Conservation (phyloP, 92 coral and sea anemone species). For the Heteractis magnifica region DNA sequence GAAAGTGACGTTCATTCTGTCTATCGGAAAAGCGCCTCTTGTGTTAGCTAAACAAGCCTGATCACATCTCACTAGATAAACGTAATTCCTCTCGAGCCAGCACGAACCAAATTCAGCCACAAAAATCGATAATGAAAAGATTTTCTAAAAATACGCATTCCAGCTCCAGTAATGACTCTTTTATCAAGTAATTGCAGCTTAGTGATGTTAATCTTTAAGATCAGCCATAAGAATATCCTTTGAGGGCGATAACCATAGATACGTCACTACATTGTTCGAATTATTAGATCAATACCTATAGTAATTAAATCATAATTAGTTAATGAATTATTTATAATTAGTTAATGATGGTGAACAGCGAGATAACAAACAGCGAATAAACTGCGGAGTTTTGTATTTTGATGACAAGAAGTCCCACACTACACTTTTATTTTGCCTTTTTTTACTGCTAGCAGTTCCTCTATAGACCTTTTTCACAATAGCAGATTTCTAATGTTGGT, state of each 20-base stretch:
- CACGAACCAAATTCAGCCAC: conserved; percentile 10
- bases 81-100: neutral
- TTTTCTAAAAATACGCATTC: conserved; percentile 3
- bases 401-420: neutral
- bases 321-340: neutral
- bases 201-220: neutral
- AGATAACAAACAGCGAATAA: neutral
- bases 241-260: conserved; percentile 1
- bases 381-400: neutral
- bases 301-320: neutral
- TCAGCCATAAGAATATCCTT: neutral
- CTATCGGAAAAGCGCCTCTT: neutral
- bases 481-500: too few relatives aligned
- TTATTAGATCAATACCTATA: neutral
- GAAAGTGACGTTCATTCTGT: neutral
- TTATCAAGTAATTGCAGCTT: conserved; percentile 14
- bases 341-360: neutral
- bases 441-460: neutral
- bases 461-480: too few relatives aligned
- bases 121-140: conserved; percentile 11
- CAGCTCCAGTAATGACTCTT: neutral
- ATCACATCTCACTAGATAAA: neutral
- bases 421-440: neutral
- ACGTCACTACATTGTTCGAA: neutral
- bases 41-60: neutral